Conservation (phyloP, 2,113 vertebrate species). For the Hydropotes inermis region DNA sequence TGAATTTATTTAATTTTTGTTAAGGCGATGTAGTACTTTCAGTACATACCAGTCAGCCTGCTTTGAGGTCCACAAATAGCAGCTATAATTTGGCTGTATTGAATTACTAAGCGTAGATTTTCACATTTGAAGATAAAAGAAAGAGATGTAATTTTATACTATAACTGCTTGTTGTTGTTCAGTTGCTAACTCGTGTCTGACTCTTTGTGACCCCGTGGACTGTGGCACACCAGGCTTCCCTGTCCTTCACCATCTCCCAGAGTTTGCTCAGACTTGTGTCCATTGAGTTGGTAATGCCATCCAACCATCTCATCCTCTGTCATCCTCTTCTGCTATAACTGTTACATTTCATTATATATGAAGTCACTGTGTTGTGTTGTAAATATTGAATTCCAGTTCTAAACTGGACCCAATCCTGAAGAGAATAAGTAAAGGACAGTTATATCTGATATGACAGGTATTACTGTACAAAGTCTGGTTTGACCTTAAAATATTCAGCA, state of each 20-base stretch:
- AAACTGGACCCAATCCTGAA: neutral
- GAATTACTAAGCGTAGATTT: neutral
- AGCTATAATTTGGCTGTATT: neutral
- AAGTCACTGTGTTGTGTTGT: neutral
- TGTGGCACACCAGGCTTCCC: neutral
- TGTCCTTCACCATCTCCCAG: neutral
- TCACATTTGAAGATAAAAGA: conserved; percentile 13
- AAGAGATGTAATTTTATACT: conserved; percentile 9
- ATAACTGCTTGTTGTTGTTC: neutral
- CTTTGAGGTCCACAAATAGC: neutral
- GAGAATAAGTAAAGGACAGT: neutral
- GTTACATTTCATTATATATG: neutral
- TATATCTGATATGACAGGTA: neutral
- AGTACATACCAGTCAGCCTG: neutral
- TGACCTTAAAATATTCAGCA: neutral
- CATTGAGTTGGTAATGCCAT: neutral
- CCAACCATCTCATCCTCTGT: neutral
- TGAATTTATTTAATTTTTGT: neutral
- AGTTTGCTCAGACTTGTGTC: neutral
- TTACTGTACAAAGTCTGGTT: neutral
- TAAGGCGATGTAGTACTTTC: conserved; percentile 1
- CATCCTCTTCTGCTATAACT: neutral
- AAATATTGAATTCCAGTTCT: neutral
- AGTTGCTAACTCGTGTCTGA: neutral
- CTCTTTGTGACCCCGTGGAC: neutral